These are phyloP conservation scores for Heliornis fulica DNA, from an alignment of 2,113 vertebrate genomes.

Conservation along the genomic window DNA sequence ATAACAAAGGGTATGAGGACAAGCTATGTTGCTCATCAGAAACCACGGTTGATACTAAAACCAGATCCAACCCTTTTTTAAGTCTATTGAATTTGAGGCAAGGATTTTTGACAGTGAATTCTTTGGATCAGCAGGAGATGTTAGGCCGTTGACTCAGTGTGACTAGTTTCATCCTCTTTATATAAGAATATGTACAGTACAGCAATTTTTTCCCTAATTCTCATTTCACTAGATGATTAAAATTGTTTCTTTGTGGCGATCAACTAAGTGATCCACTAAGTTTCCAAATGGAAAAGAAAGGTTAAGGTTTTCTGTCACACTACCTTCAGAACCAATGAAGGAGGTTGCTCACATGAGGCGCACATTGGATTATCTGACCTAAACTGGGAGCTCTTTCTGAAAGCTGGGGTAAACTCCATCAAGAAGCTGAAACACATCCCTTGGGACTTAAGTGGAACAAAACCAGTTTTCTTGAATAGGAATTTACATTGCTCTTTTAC, in stretches of 20 bases:
- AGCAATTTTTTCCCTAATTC: neutral
- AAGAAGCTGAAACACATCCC: neutral
- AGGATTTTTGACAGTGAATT: neutral
- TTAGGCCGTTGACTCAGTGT: neutral
- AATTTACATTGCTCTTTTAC: neutral
- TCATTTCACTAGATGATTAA: neutral
- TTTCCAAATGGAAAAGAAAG: neutral
- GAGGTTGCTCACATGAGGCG: neutral
- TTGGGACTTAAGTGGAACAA: neutral
- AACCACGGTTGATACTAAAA: neutral
- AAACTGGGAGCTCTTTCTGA: neutral
- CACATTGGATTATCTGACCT: neutral
- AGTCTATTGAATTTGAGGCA: neutral
- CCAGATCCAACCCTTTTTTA: neutral
- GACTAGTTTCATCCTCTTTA: neutral
- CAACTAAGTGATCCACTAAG: neutral
- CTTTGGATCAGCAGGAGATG: neutral
- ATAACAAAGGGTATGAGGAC: neutral
- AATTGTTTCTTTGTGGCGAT: neutral
- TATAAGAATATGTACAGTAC: rapidly evolving
- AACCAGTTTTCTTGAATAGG: neutral
- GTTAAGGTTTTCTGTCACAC: neutral
- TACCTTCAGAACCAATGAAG: neutral
- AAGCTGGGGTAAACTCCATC: neutral
- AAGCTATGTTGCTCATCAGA: neutral